These are phyloP conservation scores for Drosophila neotestacea DNA, from an alignment of 2,888 invertebrate species.

Conservation along the genomic window DNA sequence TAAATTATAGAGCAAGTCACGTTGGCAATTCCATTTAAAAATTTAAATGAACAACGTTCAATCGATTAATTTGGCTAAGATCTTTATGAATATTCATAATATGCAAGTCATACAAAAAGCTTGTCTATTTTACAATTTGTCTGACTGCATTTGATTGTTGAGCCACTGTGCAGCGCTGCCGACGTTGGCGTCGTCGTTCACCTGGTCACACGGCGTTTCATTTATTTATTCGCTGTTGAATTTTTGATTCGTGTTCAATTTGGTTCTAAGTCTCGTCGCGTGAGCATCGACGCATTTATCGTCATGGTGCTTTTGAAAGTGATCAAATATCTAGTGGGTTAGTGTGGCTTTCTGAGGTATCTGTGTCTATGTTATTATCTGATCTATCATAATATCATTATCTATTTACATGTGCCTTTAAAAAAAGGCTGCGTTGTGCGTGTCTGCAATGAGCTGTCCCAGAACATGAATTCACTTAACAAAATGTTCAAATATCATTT, in stretches of 20 bases:
- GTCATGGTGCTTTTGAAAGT: constrained; percentile 81
- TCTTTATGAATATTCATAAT: no score
- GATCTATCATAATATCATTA: constrained; percentile 11
- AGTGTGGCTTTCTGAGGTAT: constrained; percentile 49
- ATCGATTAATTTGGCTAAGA: no score
- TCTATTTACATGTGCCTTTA: constrained; percentile 25
- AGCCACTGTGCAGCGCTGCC: constrained; percentile 55
- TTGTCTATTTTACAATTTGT: background rate
- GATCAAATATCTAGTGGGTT: constrained; percentile 82
- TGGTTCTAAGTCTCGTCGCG: constrained; percentile 80
- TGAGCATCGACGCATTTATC: constrained; percentile 67
- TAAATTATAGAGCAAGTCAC: no score
- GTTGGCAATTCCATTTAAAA: no score
- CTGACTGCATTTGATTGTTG: background rate
- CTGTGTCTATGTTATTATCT: constrained; percentile 11
- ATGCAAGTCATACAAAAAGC: no score
- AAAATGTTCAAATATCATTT: constrained; percentile 76
- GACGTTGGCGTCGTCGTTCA: constrained; percentile 34
- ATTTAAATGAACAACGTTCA: no score
- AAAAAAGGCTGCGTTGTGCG: constrained; percentile 74
- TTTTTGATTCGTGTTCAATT: constrained; percentile 77
- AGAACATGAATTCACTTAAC: constrained; percentile 71
- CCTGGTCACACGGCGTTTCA: constrained; percentile 43
- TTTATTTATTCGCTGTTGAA: constrained; percentile 67
- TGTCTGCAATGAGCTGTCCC: constrained; percentile 75